phyloP scores from a whole-genome alignment of 2,797 vertebrate species.

The Kryptopterus vitreolus region DNA sequence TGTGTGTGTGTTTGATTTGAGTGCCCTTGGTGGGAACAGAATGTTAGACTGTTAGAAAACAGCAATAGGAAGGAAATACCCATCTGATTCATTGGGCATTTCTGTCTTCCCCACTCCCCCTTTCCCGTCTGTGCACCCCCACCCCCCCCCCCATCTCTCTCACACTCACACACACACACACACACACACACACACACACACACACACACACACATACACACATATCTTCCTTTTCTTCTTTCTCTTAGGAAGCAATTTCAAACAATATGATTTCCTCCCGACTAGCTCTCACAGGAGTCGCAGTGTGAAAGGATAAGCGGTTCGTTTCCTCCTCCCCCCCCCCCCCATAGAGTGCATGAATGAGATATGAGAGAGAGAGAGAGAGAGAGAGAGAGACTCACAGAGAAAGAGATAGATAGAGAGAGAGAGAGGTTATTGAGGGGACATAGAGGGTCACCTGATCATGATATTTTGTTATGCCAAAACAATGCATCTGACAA shows the following conservation, averaged over 20 bases:
- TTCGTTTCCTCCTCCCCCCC: constrained; percentile 36
- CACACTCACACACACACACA: too few relatives aligned
- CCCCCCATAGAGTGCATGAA: constrained; percentile 16
- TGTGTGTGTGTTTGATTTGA: not conserved
- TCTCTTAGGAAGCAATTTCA: constrained; percentile 74
- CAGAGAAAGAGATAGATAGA: constrained; percentile 13
- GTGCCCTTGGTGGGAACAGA: constrained; percentile 54
- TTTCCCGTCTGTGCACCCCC: constrained; percentile 55
- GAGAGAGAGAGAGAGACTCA: constrained; percentile 26
- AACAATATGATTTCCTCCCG: constrained; percentile 77
- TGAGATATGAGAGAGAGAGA: not conserved
- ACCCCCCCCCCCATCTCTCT: too few relatives aligned
- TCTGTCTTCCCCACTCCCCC: constrained; percentile 54
- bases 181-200: too few relatives aligned
- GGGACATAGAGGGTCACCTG: constrained; percentile 25
- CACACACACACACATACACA: too few relatives aligned
- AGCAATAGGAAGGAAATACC: constrained; percentile 46
- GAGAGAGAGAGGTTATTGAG: constrained; percentile 10
- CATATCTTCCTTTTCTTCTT: constrained; percentile 63
- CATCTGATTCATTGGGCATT: constrained; percentile 43
- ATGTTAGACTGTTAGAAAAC: constrained; percentile 38
- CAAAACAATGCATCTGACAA: constrained; percentile 36
- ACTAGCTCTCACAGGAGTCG: constrained; percentile 46
- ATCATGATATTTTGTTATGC: constrained; percentile 11
- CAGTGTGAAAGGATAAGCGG: constrained; percentile 43